Evolutionary conservation across 2,797 vertebrate species (phyloP).

Genomic region (Megaceryle alcyon): DNA sequence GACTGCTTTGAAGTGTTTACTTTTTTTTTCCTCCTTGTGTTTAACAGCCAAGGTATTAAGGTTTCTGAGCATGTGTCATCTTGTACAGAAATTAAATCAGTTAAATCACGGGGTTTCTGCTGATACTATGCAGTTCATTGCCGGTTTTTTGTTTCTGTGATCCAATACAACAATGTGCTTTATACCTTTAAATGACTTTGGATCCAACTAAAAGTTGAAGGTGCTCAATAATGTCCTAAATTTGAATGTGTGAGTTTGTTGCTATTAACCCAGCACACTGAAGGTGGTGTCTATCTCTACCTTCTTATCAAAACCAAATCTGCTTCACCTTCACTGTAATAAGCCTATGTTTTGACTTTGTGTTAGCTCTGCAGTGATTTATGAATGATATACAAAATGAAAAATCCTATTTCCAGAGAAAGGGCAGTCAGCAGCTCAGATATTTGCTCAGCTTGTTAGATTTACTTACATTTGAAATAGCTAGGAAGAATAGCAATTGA

Average conservation of each 20-base stretch:
- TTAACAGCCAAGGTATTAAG: background rate
- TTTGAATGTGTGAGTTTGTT: background rate
- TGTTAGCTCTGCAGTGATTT: background rate
- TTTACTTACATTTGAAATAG: background rate
- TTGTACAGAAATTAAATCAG: background rate
- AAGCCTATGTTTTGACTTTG: background rate
- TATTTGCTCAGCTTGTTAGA: background rate
- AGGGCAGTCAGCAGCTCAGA: background rate
- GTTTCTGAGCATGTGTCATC: background rate
- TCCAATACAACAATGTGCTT: background rate
- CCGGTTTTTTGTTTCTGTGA: background rate
- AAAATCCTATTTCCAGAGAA: background rate
- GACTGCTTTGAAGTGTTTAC: background rate
- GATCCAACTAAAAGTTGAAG: background rate
- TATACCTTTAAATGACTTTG: background rate
- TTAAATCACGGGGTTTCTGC: background rate
- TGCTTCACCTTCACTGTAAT: slow-evolving; percentile 6
- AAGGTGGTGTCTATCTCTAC: background rate
- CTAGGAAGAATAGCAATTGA: background rate
- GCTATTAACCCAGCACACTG: background rate
- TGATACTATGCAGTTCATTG: background rate
- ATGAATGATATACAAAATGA: background rate
- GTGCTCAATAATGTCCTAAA: background rate
- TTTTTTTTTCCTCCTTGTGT: background rate
- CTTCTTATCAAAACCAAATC: background rate